phyloP scores from a whole-genome alignment of 2,797 vertebrate genomes.

The Pogoniulus pusillus region DNA sequence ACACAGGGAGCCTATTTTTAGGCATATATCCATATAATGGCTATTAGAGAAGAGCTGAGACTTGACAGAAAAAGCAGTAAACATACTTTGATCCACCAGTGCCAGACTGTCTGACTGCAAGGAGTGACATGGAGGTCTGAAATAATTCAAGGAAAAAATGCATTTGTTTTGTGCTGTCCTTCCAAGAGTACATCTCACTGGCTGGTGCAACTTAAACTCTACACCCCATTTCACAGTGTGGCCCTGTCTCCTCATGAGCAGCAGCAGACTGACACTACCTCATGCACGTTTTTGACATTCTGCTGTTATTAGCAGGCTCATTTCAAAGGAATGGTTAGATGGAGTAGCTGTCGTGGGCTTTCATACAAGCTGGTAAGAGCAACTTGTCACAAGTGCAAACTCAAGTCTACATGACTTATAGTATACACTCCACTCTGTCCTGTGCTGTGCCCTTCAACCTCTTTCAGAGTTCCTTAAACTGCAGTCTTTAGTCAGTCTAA shows the following conservation, averaged over 20 bases:
- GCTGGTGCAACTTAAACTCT: background rate
- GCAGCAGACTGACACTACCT: background rate
- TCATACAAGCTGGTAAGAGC: background rate
- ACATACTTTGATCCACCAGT: background rate
- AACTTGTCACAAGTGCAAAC: background rate
- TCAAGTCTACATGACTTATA: background rate
- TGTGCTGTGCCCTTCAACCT: background rate
- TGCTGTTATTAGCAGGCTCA: background rate
- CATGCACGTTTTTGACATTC: background rate
- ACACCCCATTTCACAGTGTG: background rate
- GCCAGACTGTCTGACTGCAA: background rate
- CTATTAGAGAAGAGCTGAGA: background rate
- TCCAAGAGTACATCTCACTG: background rate
- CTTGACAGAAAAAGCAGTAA: background rate
- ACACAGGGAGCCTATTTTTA: background rate
- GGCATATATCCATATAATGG: background rate
- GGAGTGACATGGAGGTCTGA: background rate
- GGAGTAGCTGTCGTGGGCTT: background rate
- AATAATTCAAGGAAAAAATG: background rate
- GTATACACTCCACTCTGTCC: background rate
- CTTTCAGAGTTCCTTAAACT: background rate
- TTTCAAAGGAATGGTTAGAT: background rate
- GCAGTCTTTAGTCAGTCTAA: background rate
- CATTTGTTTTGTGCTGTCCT: background rate
- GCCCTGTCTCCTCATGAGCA: background rate